A percentile compares a stretch with the other conserved stretches of the same genome.
phyloP scores from a whole-genome alignment of 2,113 vertebrate genomes.

The Neogobius melanostomus region DNA sequence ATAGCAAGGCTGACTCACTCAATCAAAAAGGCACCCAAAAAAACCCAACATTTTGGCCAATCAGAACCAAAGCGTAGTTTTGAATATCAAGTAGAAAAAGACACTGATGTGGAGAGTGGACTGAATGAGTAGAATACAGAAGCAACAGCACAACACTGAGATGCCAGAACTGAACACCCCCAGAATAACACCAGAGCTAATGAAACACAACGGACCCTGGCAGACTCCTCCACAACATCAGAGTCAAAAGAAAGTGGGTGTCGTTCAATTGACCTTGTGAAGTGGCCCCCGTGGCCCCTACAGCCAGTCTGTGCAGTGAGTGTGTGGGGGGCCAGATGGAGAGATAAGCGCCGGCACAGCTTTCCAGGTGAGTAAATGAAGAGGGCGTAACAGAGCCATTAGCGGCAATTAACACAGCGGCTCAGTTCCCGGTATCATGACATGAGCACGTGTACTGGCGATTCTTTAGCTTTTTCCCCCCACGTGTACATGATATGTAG shows the following conservation, averaged over 20 bases:
- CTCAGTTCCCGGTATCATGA: constrained; percentile 39
- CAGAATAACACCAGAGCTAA: background rate
- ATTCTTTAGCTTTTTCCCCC: constrained; percentile 14
- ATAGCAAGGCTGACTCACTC: background rate
- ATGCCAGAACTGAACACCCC: background rate
- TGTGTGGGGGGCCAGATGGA: constrained; percentile 2
- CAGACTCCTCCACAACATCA: background rate
- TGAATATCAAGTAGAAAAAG: background rate
- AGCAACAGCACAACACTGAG: background rate
- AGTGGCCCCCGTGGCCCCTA: constrained; percentile 8
- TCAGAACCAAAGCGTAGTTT: background rate
- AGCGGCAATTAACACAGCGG: constrained; percentile 70
- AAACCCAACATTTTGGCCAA: background rate
- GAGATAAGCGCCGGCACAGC: constrained; percentile 8
- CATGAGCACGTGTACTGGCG: constrained; percentile 33
- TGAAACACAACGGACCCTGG: background rate
- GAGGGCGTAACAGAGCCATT: constrained; percentile 67
- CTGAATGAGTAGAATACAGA: background rate
- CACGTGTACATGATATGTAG: constrained; percentile 41
- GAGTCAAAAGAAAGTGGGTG: background rate
- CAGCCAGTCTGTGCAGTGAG: constrained; percentile 20
- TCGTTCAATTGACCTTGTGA: constrained; percentile 55
- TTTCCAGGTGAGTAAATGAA: constrained; percentile 49
- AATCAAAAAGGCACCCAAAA: background rate
- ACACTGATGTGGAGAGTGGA: background rate